A percentile compares a stretch with the other conserved stretches of the same genome.
Conservation (phyloP, 53 echinoderm and acorn worm species). For the Apostichopus leukothele region DNA sequence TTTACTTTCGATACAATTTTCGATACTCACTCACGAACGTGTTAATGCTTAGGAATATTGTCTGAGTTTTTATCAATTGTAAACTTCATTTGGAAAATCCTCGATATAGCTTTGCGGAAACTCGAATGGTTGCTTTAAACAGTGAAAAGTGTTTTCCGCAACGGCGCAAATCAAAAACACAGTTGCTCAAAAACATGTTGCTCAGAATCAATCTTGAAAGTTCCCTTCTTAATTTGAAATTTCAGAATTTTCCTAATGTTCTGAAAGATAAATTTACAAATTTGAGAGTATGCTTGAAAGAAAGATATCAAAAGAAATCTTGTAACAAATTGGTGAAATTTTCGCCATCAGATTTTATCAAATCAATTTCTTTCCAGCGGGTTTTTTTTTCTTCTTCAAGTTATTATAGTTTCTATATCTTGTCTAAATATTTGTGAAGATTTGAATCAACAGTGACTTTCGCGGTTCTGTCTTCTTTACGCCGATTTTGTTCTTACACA, state of each 20-base stretch:
- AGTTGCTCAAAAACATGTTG: too few relatives aligned
- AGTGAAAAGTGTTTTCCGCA: too few relatives aligned
- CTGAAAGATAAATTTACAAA: not conserved
- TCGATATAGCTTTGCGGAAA: too few relatives aligned
- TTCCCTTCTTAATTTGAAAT: not conserved
- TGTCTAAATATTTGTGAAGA: constrained; percentile 2
- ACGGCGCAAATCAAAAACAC: too few relatives aligned
- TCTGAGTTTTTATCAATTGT: too few relatives aligned
- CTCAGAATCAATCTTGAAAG: not conserved
- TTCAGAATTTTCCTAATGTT: not conserved
- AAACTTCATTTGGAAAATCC: too few relatives aligned
- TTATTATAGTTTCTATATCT: not conserved
- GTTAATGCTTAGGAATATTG: too few relatives aligned
- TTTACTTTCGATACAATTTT: too few relatives aligned
- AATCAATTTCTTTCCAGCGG: not conserved
- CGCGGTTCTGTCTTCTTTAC: not conserved
- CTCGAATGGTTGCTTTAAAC: too few relatives aligned
- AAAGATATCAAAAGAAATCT: not conserved
- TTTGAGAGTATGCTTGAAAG: not conserved
- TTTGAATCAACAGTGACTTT: not conserved
- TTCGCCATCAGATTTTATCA: not conserved
- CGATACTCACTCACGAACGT: too few relatives aligned
- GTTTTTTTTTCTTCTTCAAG: too few relatives aligned
- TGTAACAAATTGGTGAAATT: not conserved
- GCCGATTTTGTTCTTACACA: too few relatives aligned